Evolutionary conservation across 2,113 vertebrate genomes (phyloP).

Genomic region (Sphaerodactylus townsendi): DNA sequence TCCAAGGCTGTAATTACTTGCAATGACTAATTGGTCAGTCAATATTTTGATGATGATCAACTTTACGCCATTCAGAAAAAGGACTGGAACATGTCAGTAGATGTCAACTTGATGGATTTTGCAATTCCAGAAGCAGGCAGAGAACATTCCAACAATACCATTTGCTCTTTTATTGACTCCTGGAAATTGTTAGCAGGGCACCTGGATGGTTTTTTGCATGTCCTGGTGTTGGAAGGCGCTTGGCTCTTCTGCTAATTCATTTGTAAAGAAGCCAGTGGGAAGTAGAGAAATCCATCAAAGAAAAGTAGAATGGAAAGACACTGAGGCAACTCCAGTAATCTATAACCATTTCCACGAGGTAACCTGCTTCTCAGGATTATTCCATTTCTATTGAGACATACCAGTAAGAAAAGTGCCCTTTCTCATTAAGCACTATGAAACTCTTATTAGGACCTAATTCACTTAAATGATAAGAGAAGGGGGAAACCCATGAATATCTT

Average conservation of each 20-base stretch:
- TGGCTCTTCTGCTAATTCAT: accelerated
- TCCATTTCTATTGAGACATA: too few species aligned
- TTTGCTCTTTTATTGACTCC: neutral
- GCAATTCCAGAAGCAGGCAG: neutral
- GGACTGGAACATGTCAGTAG: neutral
- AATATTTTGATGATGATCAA: conserved; percentile 9
- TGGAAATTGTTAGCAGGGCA: neutral
- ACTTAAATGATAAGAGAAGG: too few species aligned
- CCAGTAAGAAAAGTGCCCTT: too few species aligned
- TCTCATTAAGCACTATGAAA: too few species aligned
- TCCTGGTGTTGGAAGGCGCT: neutral
- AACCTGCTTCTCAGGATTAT: too few species aligned
- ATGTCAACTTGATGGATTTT: conserved; percentile 4
- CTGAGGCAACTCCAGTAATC: neutral
- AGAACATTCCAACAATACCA: neutral
- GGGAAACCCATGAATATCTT: too few species aligned
- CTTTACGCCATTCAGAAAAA: neutral
- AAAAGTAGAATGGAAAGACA: neutral
- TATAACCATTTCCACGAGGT: too few species aligned
- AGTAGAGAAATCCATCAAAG: neutral
- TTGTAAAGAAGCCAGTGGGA: neutral
- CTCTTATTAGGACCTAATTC: too few species aligned
- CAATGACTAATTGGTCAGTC: neutral
- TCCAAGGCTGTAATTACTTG: neutral
- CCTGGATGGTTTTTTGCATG: neutral